phyloP scores from a whole-genome alignment of 2,797 vertebrate species.

The Rachycentron canadum region DNA sequence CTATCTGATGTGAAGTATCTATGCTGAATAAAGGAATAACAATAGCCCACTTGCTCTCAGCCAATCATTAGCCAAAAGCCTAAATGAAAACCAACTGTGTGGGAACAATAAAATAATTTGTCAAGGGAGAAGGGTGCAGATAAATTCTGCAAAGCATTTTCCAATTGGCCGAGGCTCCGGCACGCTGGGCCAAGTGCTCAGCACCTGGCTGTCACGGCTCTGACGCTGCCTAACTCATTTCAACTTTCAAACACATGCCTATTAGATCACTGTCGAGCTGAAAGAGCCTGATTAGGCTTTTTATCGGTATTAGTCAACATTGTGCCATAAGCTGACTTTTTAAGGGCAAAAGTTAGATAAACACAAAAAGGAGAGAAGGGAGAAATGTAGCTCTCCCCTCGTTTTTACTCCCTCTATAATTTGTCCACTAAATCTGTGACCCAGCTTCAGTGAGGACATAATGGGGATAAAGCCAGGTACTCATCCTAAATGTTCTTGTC shows the following conservation, averaged over 20 bases:
- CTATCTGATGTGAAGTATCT: conserved; percentile 71
- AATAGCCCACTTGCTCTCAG: conserved; percentile 78
- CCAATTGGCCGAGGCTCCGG: conserved; percentile 77
- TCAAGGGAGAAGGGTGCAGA: conserved; percentile 85
- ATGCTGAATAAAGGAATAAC: conserved; percentile 68
- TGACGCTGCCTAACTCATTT: conserved; percentile 76
- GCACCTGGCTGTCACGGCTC: conserved; percentile 82
- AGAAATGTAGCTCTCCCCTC: conserved; percentile 26
- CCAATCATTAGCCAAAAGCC: conserved; percentile 80
- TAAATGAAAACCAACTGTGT: conserved; percentile 88
- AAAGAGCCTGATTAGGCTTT: conserved; percentile 71
- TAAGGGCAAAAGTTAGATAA: conserved; percentile 72
- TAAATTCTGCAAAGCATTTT: conserved; percentile 87
- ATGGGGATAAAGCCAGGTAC: conserved; percentile 58
- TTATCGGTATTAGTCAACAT: conserved; percentile 71
- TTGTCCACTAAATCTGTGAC: conserved; percentile 59
- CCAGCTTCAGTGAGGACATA: conserved; percentile 66
- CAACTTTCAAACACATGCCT: conserved; percentile 71
- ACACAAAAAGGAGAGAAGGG: conserved; percentile 53
- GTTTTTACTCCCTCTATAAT: conserved; percentile 27
- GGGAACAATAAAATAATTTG: conserved; percentile 89
- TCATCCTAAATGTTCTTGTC: conserved; percentile 73
- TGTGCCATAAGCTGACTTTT: conserved; percentile 58
- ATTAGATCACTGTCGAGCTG: conserved; percentile 73
- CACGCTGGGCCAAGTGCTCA: conserved; percentile 77